Conservation (phyloP, 2,888 invertebrate species). For the Agrotis exclamationis region DNA sequence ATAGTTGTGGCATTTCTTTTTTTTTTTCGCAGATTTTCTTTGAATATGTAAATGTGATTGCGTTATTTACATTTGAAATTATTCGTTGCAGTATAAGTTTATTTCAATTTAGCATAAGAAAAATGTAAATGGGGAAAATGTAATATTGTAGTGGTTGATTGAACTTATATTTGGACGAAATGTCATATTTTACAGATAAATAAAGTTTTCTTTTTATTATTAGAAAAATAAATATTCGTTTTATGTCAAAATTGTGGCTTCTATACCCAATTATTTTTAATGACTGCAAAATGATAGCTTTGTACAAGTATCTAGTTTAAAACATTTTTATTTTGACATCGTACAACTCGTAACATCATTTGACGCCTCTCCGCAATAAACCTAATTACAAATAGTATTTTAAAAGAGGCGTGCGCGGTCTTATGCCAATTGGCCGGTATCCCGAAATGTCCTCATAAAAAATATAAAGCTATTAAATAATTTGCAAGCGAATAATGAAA, state of each 20-base stretch:
- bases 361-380: constrained; percentile 21
- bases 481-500: constrained; percentile 75
- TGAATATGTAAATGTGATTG: constrained; percentile 39
- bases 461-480: constrained; percentile 75
- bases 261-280: neutral
- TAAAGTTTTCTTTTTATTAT: neutral
- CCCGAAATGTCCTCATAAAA: constrained; percentile 42
- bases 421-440: constrained; percentile 49
- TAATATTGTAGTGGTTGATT: neutral
- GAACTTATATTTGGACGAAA: neutral
- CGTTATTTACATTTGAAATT: constrained; percentile 50
- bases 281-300: neutral
- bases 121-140: neutral
- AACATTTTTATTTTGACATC: constrained; percentile 1
- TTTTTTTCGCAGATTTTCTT: constrained; percentile 31
- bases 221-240: too few species aligned
- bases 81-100: constrained; percentile 17
- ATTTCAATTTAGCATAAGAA: constrained; percentile 23
- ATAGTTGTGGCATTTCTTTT: constrained; percentile 24
- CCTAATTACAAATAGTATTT: constrained; percentile 17
- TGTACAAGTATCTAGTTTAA: neutral
- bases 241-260: neutral
- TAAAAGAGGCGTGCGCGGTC: constrained; percentile 27
- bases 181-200: neutral
- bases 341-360: constrained; percentile 26